Evolutionary conservation across 2,797 vertebrate genomes (phyloP), one percentile per base, ranked within the genome.

Genomic region (Scyliorhinus canicula): DNA sequence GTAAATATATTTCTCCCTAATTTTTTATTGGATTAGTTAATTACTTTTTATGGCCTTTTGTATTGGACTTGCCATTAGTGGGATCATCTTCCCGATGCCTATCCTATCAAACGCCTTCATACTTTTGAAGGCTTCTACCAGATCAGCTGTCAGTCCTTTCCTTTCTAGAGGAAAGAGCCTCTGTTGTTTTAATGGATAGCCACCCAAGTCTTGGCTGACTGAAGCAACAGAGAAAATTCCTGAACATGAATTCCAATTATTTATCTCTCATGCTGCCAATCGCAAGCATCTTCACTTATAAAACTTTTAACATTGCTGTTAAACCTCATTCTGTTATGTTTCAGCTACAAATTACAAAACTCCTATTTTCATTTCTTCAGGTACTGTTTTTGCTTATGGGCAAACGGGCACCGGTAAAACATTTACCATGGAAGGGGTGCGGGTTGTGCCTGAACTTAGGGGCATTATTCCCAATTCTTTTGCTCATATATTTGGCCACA

Each of bases 381-480:
- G 99, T 86, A 99, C 99, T 88, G 99, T 99, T 96, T 99, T 99
- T 97, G 99, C 99, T 50, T 99, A 99, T 95, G 99, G 99, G 40
- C 99, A 99, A 96, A 99, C 99, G 93, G 99, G 99, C 96, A 99
- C 99, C 84, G 99, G 99, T 93, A 99, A 99, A 97, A 99, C 99
- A 0, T 99, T 99, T 96, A 99, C 99, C 93, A 99, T 99, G 99
- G 99, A 99, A 97, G 99, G 99, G 1, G 98, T 99, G 88, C 97
- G 99, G 96, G 98, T 98, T 14, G 98, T 99, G 95, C 99, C 99
- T 94, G 99, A 99, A 95, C 99, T 99, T 91, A 97, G 99, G 97
- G 99, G 99, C 95, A 99, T 99, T 95, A 99, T 99, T 95, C 99
- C 99, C n/a, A 99, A 99, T 97, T 99, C 99, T 44, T 99, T 99